Base-by-base conservation (phyloP, 37 sponge, comb jelly and placozoan species). In the Crambe crambe region DNA sequence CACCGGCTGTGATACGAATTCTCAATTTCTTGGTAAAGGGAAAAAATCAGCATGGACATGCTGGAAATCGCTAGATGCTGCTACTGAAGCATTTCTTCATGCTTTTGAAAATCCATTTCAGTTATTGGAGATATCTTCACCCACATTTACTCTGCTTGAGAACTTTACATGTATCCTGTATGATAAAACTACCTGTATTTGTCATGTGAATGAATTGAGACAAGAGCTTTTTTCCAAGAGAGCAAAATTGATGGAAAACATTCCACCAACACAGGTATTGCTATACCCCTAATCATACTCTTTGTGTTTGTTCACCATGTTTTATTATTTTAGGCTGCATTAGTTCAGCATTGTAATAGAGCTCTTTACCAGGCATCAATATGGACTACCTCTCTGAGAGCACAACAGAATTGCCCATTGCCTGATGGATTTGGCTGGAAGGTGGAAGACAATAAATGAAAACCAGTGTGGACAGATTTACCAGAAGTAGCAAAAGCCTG, bases 261-360 rank as follows among this genome's bases (percentile, higher is more conserved):
- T 73, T 30, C 74, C 56, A 20, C 74, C 74, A 21, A 73, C 74
- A 12, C 74, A 73, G 74, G 74, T 73, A 73, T 26, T 60, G 61
- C 17, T n/a, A 23, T 26, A 60, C 4, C 23, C n/a, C n/a, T n/a
- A n/a, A 20, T n/a, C 61, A 26, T 60, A 22, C 61, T 47, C 12
- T 6, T 47, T 6, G 51, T 47, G 6, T 6, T 15, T 47, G 12
- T 47, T 12, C 12, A 15, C 12, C 12, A 6, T 47, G 6, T 47
- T 12, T 47, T 47, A 12, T 47, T 15, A 47, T 12, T 47, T 12
- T 6, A 47, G 51, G 51, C 51, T 47, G 51, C 51, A 47, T 12
- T 47, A 47, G 12, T 47, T 47, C 51, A 47, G 51, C 51, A 47
- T 12, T 47, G 10, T 47, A 47, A 47, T 12, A 47, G 51, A 47